Evolutionary conservation across 2,797 vertebrate species (phyloP).

Genomic region (Potorous gilbertii): DNA sequence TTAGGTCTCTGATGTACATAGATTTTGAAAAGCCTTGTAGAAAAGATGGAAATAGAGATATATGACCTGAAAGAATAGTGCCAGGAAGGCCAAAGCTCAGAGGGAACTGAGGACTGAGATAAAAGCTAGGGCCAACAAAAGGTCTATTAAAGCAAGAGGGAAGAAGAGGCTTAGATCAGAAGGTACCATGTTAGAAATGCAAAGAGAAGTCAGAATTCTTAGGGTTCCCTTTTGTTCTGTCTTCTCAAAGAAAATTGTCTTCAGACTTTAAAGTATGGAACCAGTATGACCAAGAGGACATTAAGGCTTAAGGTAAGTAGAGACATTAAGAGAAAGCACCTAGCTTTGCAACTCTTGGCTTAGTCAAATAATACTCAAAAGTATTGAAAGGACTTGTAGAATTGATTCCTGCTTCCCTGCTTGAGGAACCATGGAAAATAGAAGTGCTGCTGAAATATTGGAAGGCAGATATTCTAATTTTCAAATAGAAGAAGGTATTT

Average conservation of each 20-base stretch:
- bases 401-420: not conserved
- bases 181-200: not conserved
- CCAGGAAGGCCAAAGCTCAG: not conserved
- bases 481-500: not conserved
- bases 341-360: not conserved
- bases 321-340: not conserved
- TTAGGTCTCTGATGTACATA: not conserved
- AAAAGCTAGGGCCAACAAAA: not conserved
- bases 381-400: not conserved
- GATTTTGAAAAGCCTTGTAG: not conserved
- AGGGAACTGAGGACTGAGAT: not conserved
- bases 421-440: not conserved
- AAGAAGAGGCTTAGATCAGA: not conserved
- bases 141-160: not conserved
- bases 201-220: not conserved
- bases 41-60: not conserved
- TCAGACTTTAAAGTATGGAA: not conserved
- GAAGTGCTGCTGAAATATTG: not conserved
- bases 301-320: not conserved
- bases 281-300: not conserved
- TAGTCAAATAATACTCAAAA: not conserved
- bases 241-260: not conserved
- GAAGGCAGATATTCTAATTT: not conserved
- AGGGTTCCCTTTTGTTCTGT: not conserved
- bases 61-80: not conserved